phyloP scores from a whole-genome alignment of 2,888 invertebrate species.

The Bimastos eiseni region DNA sequence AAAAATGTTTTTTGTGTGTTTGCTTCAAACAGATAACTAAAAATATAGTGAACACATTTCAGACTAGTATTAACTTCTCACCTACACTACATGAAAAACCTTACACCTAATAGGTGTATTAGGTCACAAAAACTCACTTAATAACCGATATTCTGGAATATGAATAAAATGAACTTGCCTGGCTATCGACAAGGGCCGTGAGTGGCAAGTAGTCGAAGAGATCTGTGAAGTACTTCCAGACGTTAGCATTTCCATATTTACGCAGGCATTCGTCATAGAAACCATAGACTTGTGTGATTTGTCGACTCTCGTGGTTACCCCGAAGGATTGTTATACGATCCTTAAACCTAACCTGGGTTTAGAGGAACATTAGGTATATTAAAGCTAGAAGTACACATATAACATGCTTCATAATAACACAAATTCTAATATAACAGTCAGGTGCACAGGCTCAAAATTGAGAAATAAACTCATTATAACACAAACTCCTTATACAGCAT shows the following conservation, averaged over 20 bases:
- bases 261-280: conserved; percentile 98
- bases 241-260: conserved; percentile 99
- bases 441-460: no score
- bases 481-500: no score
- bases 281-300: conserved; percentile 98
- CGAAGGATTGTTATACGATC: conserved; percentile 99
- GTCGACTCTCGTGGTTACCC: conserved; percentile 98
- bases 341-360: conserved; percentile 81
- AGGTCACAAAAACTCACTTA: background rate
- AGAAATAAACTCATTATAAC: no score
- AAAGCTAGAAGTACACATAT: background rate
- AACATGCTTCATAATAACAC: background rate
- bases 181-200: conserved; percentile 93
- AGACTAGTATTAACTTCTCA: background rate
- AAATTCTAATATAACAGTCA: no score
- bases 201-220: conserved; percentile 97
- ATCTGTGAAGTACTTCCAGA: conserved; percentile 99
- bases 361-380: background rate
- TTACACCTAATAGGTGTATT: background rate
- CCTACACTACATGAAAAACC: background rate
- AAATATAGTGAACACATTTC: no score
- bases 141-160: background rate
- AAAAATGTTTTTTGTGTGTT: no score
- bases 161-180: conserved; percentile 50
- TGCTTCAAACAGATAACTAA: background rate